phyloP scores from a whole-genome alignment of 2,113 vertebrate genomes.

The pig (Sus scrofa) region T2T-Sscrofa CM000813.6:122743501-122744000 shows the following conservation, averaged over 20 bases:
- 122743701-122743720: not conserved
- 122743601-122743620: slow-evolving; percentile 35
- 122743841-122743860: slow-evolving; percentile 72
- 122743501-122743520: slow-evolving; percentile 59
- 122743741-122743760: slow-evolving; percentile 46
- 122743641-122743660: not conserved
- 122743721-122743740: not conserved
- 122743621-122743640: not conserved
- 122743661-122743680: not conserved
- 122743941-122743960: slow-evolving; percentile 80
- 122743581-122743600: not conserved
- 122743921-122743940: slow-evolving; percentile 77
- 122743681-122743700: not conserved
- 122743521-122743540: slow-evolving; percentile 12
- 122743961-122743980: slow-evolving; percentile 80
- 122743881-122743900: slow-evolving; percentile 73
- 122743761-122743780: slow-evolving; percentile 52
- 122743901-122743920: slow-evolving; percentile 65
- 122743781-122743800: slow-evolving; percentile 70
- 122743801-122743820: slow-evolving; percentile 75
- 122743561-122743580: not conserved
- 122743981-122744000: slow-evolving; percentile 73
- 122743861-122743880: slow-evolving; percentile 78
- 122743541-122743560: not conserved
- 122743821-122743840: slow-evolving; percentile 75